Base-by-base conservation (phyloP, 1,140 invertebrate species). In the Diploscapter pachys region DNA sequence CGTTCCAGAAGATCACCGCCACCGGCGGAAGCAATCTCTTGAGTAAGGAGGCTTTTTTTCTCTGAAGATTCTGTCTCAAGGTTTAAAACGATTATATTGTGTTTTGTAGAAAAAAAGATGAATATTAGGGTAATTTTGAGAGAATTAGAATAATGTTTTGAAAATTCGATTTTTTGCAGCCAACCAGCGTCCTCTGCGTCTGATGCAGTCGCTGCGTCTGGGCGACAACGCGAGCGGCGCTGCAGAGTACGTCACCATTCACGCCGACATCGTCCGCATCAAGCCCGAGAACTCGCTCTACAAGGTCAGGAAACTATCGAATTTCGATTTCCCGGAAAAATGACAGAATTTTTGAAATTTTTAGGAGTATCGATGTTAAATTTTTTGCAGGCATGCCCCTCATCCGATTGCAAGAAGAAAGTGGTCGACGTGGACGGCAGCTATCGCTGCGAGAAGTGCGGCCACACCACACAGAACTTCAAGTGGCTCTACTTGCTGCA, bases 391-490 rank as follows among this genome's bases (percentile, higher is more conserved):
- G 80, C 65, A 5, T 83, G 82, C 57, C 62, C 77, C n/a, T 56
- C 66, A 9, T 67, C 80, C 11, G 75, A 72, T 48, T 84, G 82
- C 69, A 66, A 76, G n/a, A 84, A 84, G 80, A 84, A 84, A 52
- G 73, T 84, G 5, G 62, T 64, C 51, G 77, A 91, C 83, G 90
- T 91, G 63, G 94, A 94, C 85, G 93, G 92, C 5, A 88, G 91
- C 79, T 98, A 91, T 85, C 89, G 93, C 75, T 99, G 96, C 86
- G 96, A 98, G 86, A 97, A 97, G 86, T 99, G 96, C 86, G 90
- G 91, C 77, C 88, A 90, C 63, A 92, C 93, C 74, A 93, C 90
- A 85, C 90, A 91, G 0, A 91, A 92, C 79, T 98, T 91, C 84
- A 93, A 92, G 80, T 95, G 93, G 87, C 89, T 94, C 63, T 86